Conservation (phyloP, 2,113 vertebrate species). For the Microtus oregoni region DNA sequence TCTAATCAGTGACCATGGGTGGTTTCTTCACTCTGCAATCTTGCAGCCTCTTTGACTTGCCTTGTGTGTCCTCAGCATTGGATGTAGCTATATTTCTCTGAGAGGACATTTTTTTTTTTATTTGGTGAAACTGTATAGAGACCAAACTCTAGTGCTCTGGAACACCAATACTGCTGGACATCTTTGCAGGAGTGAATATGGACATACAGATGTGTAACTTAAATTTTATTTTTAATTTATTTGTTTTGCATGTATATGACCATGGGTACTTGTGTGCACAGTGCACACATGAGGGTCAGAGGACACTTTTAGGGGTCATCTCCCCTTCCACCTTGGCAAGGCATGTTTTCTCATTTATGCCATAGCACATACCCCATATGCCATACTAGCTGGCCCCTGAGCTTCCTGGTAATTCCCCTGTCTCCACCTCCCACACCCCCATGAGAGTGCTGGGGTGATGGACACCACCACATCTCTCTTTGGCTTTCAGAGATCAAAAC, state of each 20-base stretch:
- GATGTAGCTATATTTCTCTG: background rate
- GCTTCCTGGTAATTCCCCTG: background rate
- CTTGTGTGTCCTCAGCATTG: accelerated
- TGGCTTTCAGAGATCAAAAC: no score
- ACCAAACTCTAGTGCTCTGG: background rate
- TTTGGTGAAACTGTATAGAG: background rate
- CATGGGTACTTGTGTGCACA: no score
- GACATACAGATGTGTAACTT: accelerated
- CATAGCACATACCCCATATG: background rate
- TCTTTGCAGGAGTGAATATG: background rate
- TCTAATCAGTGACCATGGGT: accelerated
- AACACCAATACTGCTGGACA: background rate
- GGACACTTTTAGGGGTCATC: background rate
- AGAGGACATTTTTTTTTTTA: background rate
- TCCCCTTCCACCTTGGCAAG: background rate
- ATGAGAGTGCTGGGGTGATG: no score
- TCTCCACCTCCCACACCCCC: background rate
- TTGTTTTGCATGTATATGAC: background rate
- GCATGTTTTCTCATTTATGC: background rate
- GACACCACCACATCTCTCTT: background rate
- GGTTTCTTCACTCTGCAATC: accelerated
- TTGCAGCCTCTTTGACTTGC: accelerated
- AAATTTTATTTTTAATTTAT: background rate
- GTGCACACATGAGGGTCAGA: no score
- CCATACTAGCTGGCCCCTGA: background rate